Evolutionary conservation across 30 jellyfish, hydroid and myxozoan species (phyloP).

Genomic region (Aurelia aurita complex sp. Pacific): DNA sequence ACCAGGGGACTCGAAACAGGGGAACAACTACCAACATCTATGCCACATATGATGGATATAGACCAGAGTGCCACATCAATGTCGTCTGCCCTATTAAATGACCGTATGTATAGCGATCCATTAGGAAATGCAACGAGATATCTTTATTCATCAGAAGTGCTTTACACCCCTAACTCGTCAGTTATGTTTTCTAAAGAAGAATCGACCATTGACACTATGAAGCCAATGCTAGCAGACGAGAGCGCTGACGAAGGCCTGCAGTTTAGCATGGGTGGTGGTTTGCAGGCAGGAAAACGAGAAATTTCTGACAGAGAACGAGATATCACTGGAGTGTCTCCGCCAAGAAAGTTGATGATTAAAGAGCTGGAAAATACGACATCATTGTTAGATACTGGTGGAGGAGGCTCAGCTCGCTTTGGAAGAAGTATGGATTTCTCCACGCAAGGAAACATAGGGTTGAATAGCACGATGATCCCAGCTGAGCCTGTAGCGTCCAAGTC

Average conservation of each 20-base stretch:
- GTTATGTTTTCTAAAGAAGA: constrained; percentile 11
- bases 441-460: neutral
- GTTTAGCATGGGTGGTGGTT: constrained; percentile 4
- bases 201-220: neutral
- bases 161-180: constrained; percentile 15
- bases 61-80: neutral
- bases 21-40: constrained; percentile 11
- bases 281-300: constrained; percentile 26
- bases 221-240: constrained; percentile 40
- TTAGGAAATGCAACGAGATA: constrained; percentile 29
- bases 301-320: neutral
- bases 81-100: constrained; percentile 45
- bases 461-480: neutral
- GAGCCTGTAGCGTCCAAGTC: neutral
- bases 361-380: constrained; percentile 23
- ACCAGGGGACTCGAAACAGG: constrained; percentile 50
- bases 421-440: neutral
- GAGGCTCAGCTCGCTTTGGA: neutral
- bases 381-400: constrained; percentile 9
- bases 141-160: constrained; percentile 49
- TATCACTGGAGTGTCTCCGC: constrained; percentile 29
- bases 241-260: constrained; percentile 44
- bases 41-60: constrained; percentile 22
- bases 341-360: constrained; percentile 30
- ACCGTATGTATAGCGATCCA: constrained; percentile 32